Conservation (phyloP, 37 sponge, comb jelly and placozoan species). For the Hormiphora californensis region DNA sequence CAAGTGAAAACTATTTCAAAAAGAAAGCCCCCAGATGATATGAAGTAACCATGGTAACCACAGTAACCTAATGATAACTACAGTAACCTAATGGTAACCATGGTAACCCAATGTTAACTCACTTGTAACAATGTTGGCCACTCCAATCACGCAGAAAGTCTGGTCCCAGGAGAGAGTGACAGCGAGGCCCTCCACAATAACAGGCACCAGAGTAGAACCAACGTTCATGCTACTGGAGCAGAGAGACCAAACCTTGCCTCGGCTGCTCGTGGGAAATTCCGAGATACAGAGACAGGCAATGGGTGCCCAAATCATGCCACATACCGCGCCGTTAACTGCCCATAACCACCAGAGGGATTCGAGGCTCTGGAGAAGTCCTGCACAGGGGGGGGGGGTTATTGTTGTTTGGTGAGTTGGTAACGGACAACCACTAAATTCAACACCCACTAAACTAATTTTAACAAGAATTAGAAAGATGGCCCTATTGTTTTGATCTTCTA, state of each 20-base stretch:
- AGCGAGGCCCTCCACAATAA: not conserved
- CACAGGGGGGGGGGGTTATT: not conserved
- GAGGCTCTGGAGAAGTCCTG: not conserved
- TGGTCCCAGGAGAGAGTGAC: not conserved
- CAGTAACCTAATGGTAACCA: no score
- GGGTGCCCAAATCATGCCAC: not conserved
- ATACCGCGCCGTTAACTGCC: not conserved
- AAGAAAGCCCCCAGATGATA: no score
- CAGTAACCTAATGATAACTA: no score
- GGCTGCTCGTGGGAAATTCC: not conserved
- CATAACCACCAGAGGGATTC: not conserved
- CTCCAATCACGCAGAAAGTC: not conserved
- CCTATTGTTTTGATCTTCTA: no score
- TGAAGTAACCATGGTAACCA: no score
- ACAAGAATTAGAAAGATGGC: no score
- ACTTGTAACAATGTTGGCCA: not conserved
- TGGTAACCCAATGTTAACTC: no score
- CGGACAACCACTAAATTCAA: no score
- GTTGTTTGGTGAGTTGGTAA: not conserved
- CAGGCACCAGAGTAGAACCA: not conserved
- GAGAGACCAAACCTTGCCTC: constrained; percentile 17
- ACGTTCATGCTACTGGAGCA: not conserved
- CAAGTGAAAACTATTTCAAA: no score
- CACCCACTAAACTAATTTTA: no score
- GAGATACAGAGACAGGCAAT: not conserved